Evolutionary conservation across 2,113 vertebrate species (phyloP), one percentile per base, ranked within the genome.

Genomic region (Carettochelys insculpta): DNA sequence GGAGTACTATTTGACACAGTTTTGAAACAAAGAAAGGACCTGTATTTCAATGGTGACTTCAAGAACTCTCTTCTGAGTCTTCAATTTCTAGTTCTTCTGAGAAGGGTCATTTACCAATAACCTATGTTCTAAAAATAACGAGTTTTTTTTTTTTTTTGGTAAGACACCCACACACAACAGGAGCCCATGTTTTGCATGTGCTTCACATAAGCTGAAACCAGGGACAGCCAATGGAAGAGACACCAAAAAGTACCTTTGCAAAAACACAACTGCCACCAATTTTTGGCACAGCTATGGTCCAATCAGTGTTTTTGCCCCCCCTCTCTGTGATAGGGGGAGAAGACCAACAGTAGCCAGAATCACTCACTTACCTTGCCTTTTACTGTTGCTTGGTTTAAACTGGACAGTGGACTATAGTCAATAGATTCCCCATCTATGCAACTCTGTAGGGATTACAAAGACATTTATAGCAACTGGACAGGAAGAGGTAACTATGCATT

Each of bases 301-400:
- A 48, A 41, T 38, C 77, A 41, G 56, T 34, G 43, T 38, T 53
- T 87, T 47, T 56, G 11, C 27, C 52, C 14, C 53, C 3, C 11
- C 17, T 27, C 38, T 2, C 1, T 79, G 48, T 38, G 53, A 83
- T 5, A 2, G n/a, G 16, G 24, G 12, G 11, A 11, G 38, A 34
- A 65, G 19, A 68, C n/a, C 22, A 22, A 68, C 19, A 68, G 61
- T 38, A 19, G 61, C 17, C 34, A 68, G 61, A 68, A 68, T 38
- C 8, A 22, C 19, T 43, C 11, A 31, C 96, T 96, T 80, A 97
- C 97, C 96, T 96, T 58, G 73, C 81, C 47, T 56, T 82, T 68
- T 5, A 80, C 10, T 1, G 4, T 83, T 25, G 89, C 80, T 29
- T 68, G 86, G 43, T 47, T 83, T 77, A 52, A 52, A 41, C 78